Percentiles rank a stretch among this genome's conserved stretches.
phyloP scores from a whole-genome alignment of 2,888 invertebrate genomes.

The Tiphia femorata region DNA sequence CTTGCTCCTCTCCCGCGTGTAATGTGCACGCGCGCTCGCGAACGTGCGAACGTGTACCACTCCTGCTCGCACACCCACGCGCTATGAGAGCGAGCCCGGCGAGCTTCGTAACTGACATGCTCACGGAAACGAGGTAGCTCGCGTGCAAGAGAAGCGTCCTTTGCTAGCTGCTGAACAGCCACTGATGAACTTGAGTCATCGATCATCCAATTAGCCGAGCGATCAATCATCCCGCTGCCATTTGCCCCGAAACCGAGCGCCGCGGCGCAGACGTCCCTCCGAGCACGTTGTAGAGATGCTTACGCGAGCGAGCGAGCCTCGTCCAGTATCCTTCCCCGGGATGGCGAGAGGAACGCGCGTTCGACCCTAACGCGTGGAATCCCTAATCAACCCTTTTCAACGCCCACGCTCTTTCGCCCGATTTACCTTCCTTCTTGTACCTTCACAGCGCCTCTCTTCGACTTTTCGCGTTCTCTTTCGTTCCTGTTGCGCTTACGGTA shows the following conservation, averaged over 20 bases:
- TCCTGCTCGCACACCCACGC: constrained; percentile 6
- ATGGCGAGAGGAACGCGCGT: constrained; percentile 49
- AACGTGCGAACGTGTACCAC: not conserved
- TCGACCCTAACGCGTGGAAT: constrained; percentile 64
- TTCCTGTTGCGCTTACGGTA: too few species aligned
- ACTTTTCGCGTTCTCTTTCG: too few species aligned
- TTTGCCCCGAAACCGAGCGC: constrained; percentile 67
- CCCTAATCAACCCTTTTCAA: constrained; percentile 70
- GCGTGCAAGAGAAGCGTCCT: constrained; percentile 48
- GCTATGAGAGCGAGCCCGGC: too few species aligned
- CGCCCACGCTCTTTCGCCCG: constrained; percentile 62
- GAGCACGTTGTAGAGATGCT: constrained; percentile 41
- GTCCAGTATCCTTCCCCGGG: constrained; percentile 55
- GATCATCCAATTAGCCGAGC: constrained; percentile 82
- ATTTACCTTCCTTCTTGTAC: too few species aligned
- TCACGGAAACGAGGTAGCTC: constrained; percentile 24
- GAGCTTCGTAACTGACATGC: too few species aligned
- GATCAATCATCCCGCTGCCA: constrained; percentile 80
- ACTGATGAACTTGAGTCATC: constrained; percentile 72
- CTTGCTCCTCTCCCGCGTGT: constrained; percentile 19
- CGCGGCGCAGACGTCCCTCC: constrained; percentile 37
- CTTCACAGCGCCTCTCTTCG: too few species aligned
- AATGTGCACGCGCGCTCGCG: constrained; percentile 10
- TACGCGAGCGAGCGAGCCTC: constrained; percentile 46
- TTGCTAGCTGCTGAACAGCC: constrained; percentile 47